Conservation (phyloP, 2,797 vertebrate genomes). For the Rallus crepitans region DNA sequence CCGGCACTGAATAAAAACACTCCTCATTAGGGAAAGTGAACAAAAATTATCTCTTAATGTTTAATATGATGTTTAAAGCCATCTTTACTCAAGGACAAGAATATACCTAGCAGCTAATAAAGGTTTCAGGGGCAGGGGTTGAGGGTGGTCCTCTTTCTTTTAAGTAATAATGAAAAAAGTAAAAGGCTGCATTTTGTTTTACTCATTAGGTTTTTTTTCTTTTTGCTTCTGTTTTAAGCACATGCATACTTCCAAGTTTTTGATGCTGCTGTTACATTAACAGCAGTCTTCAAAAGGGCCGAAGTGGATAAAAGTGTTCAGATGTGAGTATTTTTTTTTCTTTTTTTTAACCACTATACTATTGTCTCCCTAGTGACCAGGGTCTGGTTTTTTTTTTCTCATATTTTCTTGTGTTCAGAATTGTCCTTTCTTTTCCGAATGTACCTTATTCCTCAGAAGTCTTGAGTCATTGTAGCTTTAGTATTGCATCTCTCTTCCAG, state of each 20-base stretch:
- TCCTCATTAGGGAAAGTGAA: not conserved
- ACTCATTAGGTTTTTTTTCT: not conserved
- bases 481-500: not conserved
- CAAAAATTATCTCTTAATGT: not conserved
- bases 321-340: not conserved
- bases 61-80: not conserved
- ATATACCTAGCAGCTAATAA: not conserved
- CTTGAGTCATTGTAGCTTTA: not conserved
- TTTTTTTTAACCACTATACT: not conserved
- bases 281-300: not conserved
- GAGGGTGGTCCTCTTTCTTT: fast-evolving
- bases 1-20: not conserved
- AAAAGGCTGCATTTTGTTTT: not conserved
- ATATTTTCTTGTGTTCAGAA: not conserved
- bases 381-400: not conserved
- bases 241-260: not conserved
- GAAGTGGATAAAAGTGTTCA: not conserved
- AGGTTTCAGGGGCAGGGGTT: not conserved
- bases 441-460: not conserved
- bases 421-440: not conserved
- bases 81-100: not conserved
- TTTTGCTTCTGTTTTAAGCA: not conserved
- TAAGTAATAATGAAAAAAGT: not conserved
- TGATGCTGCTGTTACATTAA: not conserved
- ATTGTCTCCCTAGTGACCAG: not conserved